Percentiles rank a stretch among this genome's conserved stretches.
Evolutionary conservation across 1,140 invertebrate genomes (phyloP).

Genomic region (Agrypnia vestita): DNA sequence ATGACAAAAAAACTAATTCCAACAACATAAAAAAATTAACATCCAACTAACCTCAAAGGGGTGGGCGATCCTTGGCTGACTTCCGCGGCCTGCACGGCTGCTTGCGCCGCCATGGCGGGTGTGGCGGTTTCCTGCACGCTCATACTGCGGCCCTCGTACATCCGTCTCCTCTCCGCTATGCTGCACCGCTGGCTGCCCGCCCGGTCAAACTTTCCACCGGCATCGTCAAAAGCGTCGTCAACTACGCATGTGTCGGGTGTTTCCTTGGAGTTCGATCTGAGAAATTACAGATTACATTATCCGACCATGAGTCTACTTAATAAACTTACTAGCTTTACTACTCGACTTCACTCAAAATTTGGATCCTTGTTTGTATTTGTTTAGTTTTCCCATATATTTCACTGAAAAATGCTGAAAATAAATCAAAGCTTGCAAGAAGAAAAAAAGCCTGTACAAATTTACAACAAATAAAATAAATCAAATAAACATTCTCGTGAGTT

Average conservation of each 20-base stretch:
- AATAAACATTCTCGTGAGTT: too few species aligned
- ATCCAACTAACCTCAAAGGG: conserved; percentile 73
- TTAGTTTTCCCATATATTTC: too few species aligned
- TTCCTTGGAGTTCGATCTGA: conserved; percentile 63
- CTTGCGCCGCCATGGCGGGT: conserved; percentile 42
- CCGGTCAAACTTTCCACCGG: conserved; percentile 72
- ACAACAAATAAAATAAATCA: too few species aligned
- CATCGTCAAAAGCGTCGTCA: conserved; percentile 68
- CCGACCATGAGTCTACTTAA: too few species aligned
- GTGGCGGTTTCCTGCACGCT: conserved; percentile 67
- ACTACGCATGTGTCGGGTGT: conserved; percentile 65
- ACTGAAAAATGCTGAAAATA: too few species aligned
- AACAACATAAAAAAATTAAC: too few species aligned
- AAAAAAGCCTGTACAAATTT: too few species aligned
- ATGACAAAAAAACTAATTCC: too few species aligned
- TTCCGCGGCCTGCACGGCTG: conserved; percentile 67
- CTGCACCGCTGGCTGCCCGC: conserved; percentile 77
- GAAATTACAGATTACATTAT: neutral
- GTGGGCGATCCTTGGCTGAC: conserved; percentile 81
- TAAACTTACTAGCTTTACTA: too few species aligned
- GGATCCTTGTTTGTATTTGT: too few species aligned
- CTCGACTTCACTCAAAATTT: too few species aligned
- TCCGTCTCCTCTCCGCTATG: conserved; percentile 83
- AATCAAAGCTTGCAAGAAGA: too few species aligned
- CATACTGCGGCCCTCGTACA: conserved; percentile 82